Base-by-base conservation (phyloP, 1,140 invertebrate genomes). In the Brachionus manjavacas region DNA sequence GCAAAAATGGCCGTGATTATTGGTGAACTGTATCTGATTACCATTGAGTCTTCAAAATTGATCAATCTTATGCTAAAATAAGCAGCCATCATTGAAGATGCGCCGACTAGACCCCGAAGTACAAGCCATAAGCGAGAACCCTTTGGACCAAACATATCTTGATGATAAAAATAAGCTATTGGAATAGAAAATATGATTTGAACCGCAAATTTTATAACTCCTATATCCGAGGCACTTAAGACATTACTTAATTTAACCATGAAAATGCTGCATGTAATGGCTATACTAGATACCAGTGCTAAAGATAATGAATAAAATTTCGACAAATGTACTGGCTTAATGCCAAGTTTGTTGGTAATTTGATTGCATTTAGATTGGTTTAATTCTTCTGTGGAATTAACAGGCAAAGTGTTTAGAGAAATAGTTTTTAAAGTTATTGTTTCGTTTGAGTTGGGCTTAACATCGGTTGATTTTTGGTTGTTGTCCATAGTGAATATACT, bases 21-120 rank as follows among this genome's bases (percentile, higher is more conserved):
- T 64, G 79, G 79, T 35, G 79, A 81, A 68, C 79, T 81, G 64
- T 81, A 68, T 64, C 79, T 60, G 4, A 81, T 81, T 6, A 68
- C 52, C 31, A 81, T 81, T 14, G 79, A 81, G 39, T 81, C 79
- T 43, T 41, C 35, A 46, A 81, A 81, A n/a, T 68, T 60, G 31
- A 81, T 81, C 79, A 81, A 23, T 64, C 41, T 60, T 1, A 81
- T 68, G 16, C 79, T 81, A 64, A 81, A 81, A 23, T 64, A 68
- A 23, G 64, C 52, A 41, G 79, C 52, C 39, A 81, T 39, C 2
- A 81, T 68, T 35, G 79, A 81, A 8, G 39, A 8, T 8, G 79
- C 31, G 20, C 79, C 79, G 4, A 39, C 60, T 6, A 81, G 64
- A 23, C 79, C 79, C 3, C 79, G n/a, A 12, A 81, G 39, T 20